Evolutionary conservation across 2,888 invertebrate genomes (phyloP).

Genomic region (Sceliomorpha sp.): DNA sequence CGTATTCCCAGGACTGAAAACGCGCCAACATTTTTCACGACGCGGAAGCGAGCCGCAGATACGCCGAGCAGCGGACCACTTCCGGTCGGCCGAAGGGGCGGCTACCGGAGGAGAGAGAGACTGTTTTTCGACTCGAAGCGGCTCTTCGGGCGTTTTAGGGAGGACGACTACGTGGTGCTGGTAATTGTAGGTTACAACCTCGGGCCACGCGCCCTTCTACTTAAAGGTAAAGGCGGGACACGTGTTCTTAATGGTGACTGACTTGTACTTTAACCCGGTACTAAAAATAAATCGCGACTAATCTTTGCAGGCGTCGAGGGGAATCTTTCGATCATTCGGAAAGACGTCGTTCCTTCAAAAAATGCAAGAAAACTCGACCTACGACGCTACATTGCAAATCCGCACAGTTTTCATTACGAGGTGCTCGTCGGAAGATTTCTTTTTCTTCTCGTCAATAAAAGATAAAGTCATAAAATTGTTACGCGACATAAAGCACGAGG

Average conservation of each 20-base stretch:
- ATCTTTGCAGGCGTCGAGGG: not conserved
- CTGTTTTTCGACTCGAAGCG: constrained; percentile 50
- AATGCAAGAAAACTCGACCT: no score
- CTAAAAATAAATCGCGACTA: constrained; percentile 43
- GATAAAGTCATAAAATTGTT: no score
- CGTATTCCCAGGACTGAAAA: no score
- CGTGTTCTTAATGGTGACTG: constrained; percentile 57
- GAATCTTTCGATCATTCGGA: no score
- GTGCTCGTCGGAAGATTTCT: no score
- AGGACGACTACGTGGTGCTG: constrained; percentile 57
- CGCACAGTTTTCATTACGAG: no score
- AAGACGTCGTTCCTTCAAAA: no score
- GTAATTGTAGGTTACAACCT: constrained; percentile 62
- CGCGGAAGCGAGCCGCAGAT: constrained; percentile 41
- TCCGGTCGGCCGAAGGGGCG: constrained; percentile 55
- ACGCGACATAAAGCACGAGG: no score
- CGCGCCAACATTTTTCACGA: constrained; percentile 15
- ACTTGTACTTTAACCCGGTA: constrained; percentile 46
- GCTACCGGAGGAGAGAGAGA: constrained; percentile 50
- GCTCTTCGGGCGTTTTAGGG: constrained; percentile 52
- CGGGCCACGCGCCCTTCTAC: constrained; percentile 61
- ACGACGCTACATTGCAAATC: no score
- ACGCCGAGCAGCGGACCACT: constrained; percentile 44
- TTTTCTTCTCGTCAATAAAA: no score
- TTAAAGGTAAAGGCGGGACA: constrained; percentile 57